A percentile compares a stretch with the other conserved stretches of the same genome.
Conservation (phyloP, 1,140 invertebrate species). For the Drosophila sturtevanti region DNA sequence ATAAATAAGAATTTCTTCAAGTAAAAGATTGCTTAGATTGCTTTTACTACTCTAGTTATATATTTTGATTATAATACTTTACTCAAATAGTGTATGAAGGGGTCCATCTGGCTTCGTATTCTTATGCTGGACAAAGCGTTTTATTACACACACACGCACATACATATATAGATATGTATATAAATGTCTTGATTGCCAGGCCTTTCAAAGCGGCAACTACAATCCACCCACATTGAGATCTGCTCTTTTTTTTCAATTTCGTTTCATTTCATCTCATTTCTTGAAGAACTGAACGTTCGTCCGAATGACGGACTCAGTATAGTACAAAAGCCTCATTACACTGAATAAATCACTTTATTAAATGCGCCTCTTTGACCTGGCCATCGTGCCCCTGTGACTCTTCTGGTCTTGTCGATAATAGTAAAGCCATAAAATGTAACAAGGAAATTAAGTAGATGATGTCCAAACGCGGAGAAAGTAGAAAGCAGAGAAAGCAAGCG, state of each 20-base stretch:
- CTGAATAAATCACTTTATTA: constrained; percentile 66
- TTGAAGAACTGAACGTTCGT: not conserved
- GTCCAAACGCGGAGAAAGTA: constrained; percentile 12
- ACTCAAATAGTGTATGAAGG: too few species aligned
- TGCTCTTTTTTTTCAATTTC: not conserved
- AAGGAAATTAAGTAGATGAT: constrained; percentile 66
- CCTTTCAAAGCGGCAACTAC: not conserved
- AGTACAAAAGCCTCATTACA: constrained; percentile 50
- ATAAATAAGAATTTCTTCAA: too few species aligned
- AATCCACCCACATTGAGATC: not conserved
- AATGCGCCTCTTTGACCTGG: not conserved
- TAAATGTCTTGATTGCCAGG: not conserved
- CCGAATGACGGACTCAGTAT: not conserved
- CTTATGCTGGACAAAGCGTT: not conserved
- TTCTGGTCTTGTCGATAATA: constrained; percentile 53
- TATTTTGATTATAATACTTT: too few species aligned
- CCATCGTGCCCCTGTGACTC: not conserved
- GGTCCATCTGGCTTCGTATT: not conserved
- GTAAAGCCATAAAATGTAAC: constrained; percentile 71
- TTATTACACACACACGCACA: not conserved
- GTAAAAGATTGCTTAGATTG: too few species aligned
- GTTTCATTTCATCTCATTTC: constrained; percentile 1
- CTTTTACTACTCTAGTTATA: too few species aligned
- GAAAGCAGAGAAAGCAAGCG: constrained; percentile 15
- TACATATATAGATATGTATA: too few species aligned